Evolutionary conservation across 2,888 invertebrate species (phyloP), one percentile per base, ranked within the genome.

Genomic region (Cantharis rufa): DNA sequence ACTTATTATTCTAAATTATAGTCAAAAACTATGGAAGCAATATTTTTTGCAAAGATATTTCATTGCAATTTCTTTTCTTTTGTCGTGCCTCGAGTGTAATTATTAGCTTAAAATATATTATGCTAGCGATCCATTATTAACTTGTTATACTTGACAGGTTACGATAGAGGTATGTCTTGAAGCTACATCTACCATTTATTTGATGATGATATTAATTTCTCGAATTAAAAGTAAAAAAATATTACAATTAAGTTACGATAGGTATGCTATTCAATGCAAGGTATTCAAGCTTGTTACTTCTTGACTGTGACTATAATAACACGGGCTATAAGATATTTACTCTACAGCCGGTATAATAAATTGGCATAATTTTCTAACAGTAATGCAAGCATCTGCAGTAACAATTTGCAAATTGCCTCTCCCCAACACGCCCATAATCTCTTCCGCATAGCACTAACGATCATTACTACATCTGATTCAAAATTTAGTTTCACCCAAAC

Each of bases 391-490:
- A 66, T 66, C 64, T 66, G 64, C 64, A 66, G 13, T 66, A 66
- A 66, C 64, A 66, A 66, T 66, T 66, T 66, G 64, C 64, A 66
- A 66, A 66, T 66, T 66, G 64, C 64, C 24, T 66, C 24, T 66
- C 64, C 64, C 24, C 64, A 21, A 66, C 64, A 66, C 64, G 48
- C 64, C 66, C 18, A 21, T 68, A 24, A 24, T 62, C 16, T 66
- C 72, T 62, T 66, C 32, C 18, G 64, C 64, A 66, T 66, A 24
- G 64, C 64, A 66, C 24, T 66, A 66, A 66, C 24, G 64, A 66
- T 66, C 18, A 66, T 66, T 66, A 66, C n/a, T 24, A 66, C 64
- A 66, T 66, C 15, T 66, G 64, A 66, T 21, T 66, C 24, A 66
- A 66, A 66, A 48, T 48, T 48, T 48, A 48, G 48, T 48, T n/a